Base-by-base conservation (phyloP, 2,888 invertebrate species). In the Bombylius major region DNA sequence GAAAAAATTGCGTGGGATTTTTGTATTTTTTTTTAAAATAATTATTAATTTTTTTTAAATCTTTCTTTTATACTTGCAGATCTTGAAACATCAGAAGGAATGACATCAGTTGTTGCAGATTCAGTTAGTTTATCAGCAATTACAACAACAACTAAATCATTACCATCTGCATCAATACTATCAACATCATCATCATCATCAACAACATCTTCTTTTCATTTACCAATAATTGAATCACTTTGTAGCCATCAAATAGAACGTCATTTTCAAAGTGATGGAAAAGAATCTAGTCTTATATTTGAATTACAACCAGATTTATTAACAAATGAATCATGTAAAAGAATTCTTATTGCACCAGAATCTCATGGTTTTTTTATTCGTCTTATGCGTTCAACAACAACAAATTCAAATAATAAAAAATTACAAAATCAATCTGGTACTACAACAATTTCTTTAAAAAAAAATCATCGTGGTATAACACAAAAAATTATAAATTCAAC, bases 221-320 rank as follows among this genome's bases (percentile, higher is more conserved):
- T 23, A 23, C 23, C 23, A 23, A 23, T 23, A 23, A 23, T 2
- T 2, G 69, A 70, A 62, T 70, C 70, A 48, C 63, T 72, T 42
- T 72, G 72, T 63, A 69, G 67, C 55, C 64, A 63, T 13, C 70
- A 70, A 62, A 65, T 69, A 49, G 73, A 73, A 56, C 68, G 69
- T 47, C 71, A 68, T 61, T 66, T 73, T 53, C 69, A 70, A 54
- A 72, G 72, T 59, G 69, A 72, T 33, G 72, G 73, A 59, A 69
- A 68, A 57, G 69, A 71, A 64, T 73, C 73, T 63, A 73, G 73
- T 66, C 67, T 73, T 14, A 69, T 70, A 60, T 67, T 73, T 51
- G 71, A 73, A 59, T 68, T 73, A 54, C 68, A 70, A 59, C 65
- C 71, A 52, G 67, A 65, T 56, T 51, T 60, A 31, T 61, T 62